Percentiles rank a stretch among this genome's conserved stretches.
Evolutionary conservation across 2,888 invertebrate species (phyloP).

Genomic region (Tetrapedia diversipes): DNA sequence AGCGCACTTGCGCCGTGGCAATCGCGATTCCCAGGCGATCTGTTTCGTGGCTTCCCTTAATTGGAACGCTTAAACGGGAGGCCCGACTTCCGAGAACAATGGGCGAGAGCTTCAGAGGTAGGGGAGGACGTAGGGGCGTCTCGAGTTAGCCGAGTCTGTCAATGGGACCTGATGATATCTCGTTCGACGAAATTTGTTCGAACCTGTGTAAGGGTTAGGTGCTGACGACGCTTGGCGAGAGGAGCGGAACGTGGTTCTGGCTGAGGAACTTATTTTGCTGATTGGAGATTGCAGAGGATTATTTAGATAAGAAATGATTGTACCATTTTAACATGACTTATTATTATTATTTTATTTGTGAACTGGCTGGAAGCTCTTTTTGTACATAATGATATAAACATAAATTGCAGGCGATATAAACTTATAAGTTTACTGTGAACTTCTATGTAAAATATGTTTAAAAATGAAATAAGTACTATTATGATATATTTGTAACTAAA

Average conservation of each 20-base stretch:
- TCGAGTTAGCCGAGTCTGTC: conserved; percentile 21
- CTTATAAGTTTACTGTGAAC: no score
- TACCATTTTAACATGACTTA: no score
- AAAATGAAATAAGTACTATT: no score
- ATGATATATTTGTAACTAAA: no score
- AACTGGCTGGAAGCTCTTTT: no score
- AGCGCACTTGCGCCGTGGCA: conserved; percentile 59
- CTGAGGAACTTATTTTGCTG: neutral
- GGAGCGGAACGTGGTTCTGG: neutral
- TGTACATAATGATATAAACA: no score
- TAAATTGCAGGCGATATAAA: no score
- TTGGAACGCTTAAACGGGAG: conserved; percentile 55
- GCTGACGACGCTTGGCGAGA: neutral
- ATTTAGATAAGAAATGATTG: no score
- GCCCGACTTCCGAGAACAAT: conserved; percentile 56
- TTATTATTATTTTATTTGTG: no score
- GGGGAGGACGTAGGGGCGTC: no score
- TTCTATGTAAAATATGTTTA: no score
- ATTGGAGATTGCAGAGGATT: no score
- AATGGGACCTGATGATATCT: conserved; percentile 41
- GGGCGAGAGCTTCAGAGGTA: conserved; percentile 23
- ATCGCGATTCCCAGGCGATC: conserved; percentile 55
- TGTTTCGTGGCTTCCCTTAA: conserved; percentile 49
- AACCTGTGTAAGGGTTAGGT: neutral
- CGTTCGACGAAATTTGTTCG: conserved; percentile 28